Percentiles rank a stretch among this genome's conserved stretches.
phyloP scores from a whole-genome alignment of 2,888 invertebrate genomes.

The Torymus auratus region DNA sequence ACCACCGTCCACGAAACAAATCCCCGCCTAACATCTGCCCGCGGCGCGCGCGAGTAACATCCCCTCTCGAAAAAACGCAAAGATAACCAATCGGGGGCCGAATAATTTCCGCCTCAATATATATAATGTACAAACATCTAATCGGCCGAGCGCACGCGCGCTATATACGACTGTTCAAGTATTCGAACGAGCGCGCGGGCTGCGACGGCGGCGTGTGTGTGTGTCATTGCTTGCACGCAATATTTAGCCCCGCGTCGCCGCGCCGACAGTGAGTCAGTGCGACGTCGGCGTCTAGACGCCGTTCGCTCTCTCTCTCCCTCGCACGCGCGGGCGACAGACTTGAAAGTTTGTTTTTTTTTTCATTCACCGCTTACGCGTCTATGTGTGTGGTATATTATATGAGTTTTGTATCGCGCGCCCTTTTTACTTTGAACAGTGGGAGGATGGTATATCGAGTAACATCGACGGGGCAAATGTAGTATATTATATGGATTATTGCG shows the following conservation, averaged over 20 bases:
- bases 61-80: background rate
- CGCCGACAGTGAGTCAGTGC: conserved; percentile 31
- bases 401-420: too few species aligned
- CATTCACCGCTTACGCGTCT: too few species aligned
- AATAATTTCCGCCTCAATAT: conserved; percentile 9
- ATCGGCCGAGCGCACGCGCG: background rate
- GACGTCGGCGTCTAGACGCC: conserved; percentile 43
- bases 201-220: conserved; percentile 60
- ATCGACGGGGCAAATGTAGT: too few species aligned
- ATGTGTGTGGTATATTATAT: too few species aligned
- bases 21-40: too few species aligned
- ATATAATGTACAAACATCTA: conserved; percentile 3
- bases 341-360: too few species aligned
- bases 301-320: conserved; percentile 35
- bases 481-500: too few species aligned
- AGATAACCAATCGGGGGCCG: background rate
- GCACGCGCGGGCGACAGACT: background rate
- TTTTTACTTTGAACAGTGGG: too few species aligned
- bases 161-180: conserved; percentile 4
- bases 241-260: conserved; percentile 66
- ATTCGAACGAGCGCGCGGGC: conserved; percentile 26
- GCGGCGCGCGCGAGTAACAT: too few species aligned
- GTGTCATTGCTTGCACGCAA: conserved; percentile 73
- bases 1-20: too few species aligned
- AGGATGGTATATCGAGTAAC: too few species aligned